These are phyloP conservation scores for Phortica magna DNA, from an alignment of 2,888 invertebrate species.

Conservation along the genomic window DNA sequence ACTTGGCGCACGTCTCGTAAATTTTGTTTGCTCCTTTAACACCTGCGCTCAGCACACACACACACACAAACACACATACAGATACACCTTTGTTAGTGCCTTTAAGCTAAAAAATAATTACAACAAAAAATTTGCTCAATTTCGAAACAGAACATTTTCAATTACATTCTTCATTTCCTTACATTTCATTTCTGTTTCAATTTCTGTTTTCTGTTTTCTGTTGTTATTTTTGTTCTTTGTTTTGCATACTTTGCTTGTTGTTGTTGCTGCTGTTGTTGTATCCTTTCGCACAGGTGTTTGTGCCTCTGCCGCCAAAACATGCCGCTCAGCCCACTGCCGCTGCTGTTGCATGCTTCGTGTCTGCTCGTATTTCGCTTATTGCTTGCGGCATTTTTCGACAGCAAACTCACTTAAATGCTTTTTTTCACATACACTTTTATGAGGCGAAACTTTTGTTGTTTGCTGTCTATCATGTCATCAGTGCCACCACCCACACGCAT, in stretches of 20 bases:
- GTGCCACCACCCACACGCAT: not conserved
- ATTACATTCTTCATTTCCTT: slow-evolving; percentile 20
- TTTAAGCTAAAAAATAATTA: slow-evolving; percentile 17
- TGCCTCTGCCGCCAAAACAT: not conserved
- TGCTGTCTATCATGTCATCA: not conserved
- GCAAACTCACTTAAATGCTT: not conserved
- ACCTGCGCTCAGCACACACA: not conserved
- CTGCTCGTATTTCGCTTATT: not conserved
- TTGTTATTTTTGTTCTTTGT: not conserved
- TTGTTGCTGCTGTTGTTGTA: slow-evolving; percentile 11
- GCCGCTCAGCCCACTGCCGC: not conserved
- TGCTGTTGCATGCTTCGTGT: not conserved
- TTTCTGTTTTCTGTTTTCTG: not conserved
- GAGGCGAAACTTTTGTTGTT: not conserved
- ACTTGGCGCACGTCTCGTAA: not conserved
- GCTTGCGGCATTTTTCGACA: not conserved
- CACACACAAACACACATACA: not conserved
- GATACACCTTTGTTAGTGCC: not conserved
- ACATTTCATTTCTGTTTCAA: not conserved
- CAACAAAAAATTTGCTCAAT: slow-evolving; percentile 19
- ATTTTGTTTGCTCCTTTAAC: not conserved
- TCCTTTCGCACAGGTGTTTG: not conserved
- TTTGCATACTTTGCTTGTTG: not conserved
- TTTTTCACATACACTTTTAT: not conserved
- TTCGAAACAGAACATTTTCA: slow-evolving; percentile 9